Conservation (phyloP, 1,140 invertebrate genomes). For the Thaumatotibia leucotreta region DNA sequence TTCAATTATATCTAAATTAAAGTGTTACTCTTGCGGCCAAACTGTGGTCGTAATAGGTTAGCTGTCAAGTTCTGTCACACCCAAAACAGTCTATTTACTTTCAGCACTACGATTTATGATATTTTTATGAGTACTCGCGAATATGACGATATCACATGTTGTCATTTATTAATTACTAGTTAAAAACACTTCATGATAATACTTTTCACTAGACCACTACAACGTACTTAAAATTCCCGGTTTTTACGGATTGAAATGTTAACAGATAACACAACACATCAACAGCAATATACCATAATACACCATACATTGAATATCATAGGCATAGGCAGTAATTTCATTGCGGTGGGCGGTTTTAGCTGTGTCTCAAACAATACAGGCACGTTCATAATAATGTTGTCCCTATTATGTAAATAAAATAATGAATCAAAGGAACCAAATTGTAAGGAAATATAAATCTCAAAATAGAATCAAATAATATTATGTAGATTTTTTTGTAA, state of each 20-base stretch:
- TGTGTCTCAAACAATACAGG: neutral
- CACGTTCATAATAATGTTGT: neutral
- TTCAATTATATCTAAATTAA: neutral
- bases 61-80: slow-evolving; percentile 39
- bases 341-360: neutral
- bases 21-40: neutral
- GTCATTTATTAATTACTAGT: neutral
- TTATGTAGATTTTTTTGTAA: no score
- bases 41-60: slow-evolving; percentile 48
- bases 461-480: no score
- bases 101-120: neutral
- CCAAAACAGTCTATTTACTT: slow-evolving; percentile 13
- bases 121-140: neutral
- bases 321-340: no score
- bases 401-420: no score
- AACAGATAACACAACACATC: slow-evolving; percentile 12
- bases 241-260: neutral
- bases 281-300: no score
- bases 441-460: no score
- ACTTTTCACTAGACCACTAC: neutral
- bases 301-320: no score
- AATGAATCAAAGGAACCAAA: no score
- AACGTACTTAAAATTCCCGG: slow-evolving; percentile 11
- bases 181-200: neutral
- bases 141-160: neutral